Base-by-base conservation (phyloP, 2,113 vertebrate genomes). In the Drymodes brunneopygia region DNA sequence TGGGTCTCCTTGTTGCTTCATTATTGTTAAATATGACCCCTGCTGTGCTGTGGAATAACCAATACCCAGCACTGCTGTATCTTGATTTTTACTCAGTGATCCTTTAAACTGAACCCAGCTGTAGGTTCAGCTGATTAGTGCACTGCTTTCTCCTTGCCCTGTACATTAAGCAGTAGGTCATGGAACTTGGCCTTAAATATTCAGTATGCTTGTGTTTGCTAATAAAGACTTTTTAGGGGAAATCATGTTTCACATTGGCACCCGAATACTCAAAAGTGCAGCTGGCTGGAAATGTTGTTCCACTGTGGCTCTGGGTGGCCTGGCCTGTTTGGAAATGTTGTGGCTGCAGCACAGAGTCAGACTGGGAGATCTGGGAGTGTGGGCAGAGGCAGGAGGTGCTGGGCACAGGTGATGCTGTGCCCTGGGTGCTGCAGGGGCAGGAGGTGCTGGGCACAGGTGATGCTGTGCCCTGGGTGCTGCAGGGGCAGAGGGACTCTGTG, bases 341-440 rank as follows among this genome's bases (percentile, higher is more conserved):
- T 35, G 35, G 56, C 19, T 25, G 45, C 38, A 61, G 56, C 38
- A 13, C 8, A 28, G 42, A 5, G 12, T 66, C 14, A 3, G 28
- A 3, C 2, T 22, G 38, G 42, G 36, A 56, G 57, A 27, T 6
- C 40, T 57, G 60, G n/a, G 42, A 31, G 28, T 0, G 0, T 25
- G 69, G 24, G 58, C 28, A 47, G 44, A n/a, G n/a, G n/a, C n/a
- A n/a, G 7, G 64, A 36, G 72, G 23, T 12, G 6, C 3, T 1
- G 36, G 57, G 51, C 18, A 16, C 20, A 2, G 5, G 29, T 42
- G 62, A 1, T 38, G 36, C 36, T 86, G 66, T 17, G 47, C 77
- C 35, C 25, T 2, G 40, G 29, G 16, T 44, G 71, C 72, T 69
- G 73, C 81, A 54, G 36, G 23, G 54, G 13, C 29, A 65, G 23